Evolutionary conservation across 2,113 vertebrate species (phyloP), one percentile per base, ranked within the genome.

Genomic region (Leucopsar rothschildi): DNA sequence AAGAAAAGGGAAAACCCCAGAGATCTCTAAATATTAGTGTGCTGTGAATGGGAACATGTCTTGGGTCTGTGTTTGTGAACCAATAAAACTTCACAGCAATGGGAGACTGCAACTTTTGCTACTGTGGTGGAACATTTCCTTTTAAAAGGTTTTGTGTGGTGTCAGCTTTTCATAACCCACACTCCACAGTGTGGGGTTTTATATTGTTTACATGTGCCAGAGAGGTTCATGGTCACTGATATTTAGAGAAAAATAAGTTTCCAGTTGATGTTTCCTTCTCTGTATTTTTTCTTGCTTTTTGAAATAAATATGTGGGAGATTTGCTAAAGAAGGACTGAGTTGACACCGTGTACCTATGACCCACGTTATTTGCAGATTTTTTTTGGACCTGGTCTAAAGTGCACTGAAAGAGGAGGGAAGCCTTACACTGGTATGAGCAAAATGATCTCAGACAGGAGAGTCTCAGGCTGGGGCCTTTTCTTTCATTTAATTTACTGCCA

Each of bases 281-380:
- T 42, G 1, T 39, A 5, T 78, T 78, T 63, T 52, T 47, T 10
- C 12, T 33, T 0, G 0, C 4, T 18, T 50, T 80, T 69, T 37
- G 10, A 29, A 77, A 14, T n/a, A 21, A 35, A 81, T 5, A 29
- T 28, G 8, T 42, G 14, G 6, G n/a, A 75, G 42, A 7, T 7
- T 40, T 78, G 9, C 5, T 33, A 23, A 84, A 44, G 39, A 44
- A 49, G 15, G 21, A 2, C 15, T 4, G 27, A 42, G 3, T 15
- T 82, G 22, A 23, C 5, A 13, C 3, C 12, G 1, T 0, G 10
- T 27, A 9, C 5, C 24, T 60, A 2, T 4, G 2, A 13, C 56
- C 52, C 16, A 23, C 42, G 8, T 64, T 39, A 11, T 39, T 86
- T 70, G 5, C 29, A 76, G 61, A 0, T 27, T 25, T 83, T 55